Evolutionary conservation across 2,797 vertebrate species (phyloP).

Genomic region (Chelonia mydas): DNA sequence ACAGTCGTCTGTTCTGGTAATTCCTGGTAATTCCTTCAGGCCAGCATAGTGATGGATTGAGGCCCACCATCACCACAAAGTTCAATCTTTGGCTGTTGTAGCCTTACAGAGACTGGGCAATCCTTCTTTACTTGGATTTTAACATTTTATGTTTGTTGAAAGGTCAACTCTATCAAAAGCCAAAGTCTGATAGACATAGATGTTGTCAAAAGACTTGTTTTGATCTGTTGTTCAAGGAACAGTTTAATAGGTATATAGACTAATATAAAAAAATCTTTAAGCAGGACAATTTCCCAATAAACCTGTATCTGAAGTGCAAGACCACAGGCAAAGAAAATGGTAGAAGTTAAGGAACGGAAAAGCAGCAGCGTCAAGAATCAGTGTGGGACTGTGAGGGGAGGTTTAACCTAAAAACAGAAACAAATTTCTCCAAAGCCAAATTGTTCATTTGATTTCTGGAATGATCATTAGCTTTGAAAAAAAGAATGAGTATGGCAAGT

Average conservation of each 20-base stretch:
- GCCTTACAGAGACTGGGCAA: neutral
- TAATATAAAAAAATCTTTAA: neutral
- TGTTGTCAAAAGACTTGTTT: neutral
- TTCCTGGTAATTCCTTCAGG: neutral
- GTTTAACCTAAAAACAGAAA: neutral
- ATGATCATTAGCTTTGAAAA: neutral
- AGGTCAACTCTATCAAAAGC: too few relatives aligned
- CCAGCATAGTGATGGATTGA: fast-evolving
- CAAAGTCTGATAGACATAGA: neutral
- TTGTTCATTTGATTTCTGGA: neutral
- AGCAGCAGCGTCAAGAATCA: neutral
- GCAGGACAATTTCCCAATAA: neutral
- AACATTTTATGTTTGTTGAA: neutral
- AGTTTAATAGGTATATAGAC: neutral
- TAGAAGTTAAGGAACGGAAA: neutral
- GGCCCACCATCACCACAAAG: neutral
- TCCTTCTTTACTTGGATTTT: neutral
- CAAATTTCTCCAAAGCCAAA: neutral
- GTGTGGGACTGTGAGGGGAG: neutral
- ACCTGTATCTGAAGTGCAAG: neutral
- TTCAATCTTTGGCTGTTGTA: neutral
- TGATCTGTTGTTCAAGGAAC: neutral
- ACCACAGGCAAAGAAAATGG: neutral
- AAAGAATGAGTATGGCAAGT: neutral
- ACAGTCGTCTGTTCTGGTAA: neutral